These are phyloP conservation scores for Tricholaema leucomelas DNA, from an alignment of 2,113 vertebrate genomes.

Conservation along the genomic window DNA sequence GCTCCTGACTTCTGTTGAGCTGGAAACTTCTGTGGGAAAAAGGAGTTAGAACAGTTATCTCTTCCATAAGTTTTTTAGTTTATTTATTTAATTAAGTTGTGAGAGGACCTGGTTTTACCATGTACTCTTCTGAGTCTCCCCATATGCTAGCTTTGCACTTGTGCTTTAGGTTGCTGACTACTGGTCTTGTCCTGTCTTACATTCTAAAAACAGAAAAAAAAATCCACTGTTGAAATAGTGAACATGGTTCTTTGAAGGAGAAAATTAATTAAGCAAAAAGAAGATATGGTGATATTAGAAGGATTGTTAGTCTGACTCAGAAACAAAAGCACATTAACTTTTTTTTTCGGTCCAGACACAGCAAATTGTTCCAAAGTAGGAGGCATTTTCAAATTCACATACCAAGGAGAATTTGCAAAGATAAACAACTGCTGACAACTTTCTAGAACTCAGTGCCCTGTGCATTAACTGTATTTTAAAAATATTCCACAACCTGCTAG, in stretches of 20 bases:
- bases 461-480: not conserved
- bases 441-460: not conserved
- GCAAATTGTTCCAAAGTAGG: not conserved
- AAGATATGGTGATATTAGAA: not conserved
- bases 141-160: not conserved
- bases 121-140: not conserved
- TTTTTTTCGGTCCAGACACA: not conserved
- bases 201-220: not conserved
- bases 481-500: not conserved
- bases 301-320: not conserved
- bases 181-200: not conserved
- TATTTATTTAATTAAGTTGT: not conserved
- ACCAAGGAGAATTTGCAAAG: not conserved
- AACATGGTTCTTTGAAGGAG: not conserved
- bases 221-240: not conserved
- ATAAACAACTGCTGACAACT: not conserved
- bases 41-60: not conserved
- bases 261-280: not conserved
- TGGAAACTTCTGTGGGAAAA: not conserved
- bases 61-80: not conserved
- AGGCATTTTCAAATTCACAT: not conserved
- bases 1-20: not conserved
- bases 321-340: not conserved
- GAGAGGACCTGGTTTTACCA: not conserved
- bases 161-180: constrained; percentile 2